Evolutionary conservation across 1,140 invertebrate species (phyloP).

Genomic region (Eumeta japonica): DNA sequence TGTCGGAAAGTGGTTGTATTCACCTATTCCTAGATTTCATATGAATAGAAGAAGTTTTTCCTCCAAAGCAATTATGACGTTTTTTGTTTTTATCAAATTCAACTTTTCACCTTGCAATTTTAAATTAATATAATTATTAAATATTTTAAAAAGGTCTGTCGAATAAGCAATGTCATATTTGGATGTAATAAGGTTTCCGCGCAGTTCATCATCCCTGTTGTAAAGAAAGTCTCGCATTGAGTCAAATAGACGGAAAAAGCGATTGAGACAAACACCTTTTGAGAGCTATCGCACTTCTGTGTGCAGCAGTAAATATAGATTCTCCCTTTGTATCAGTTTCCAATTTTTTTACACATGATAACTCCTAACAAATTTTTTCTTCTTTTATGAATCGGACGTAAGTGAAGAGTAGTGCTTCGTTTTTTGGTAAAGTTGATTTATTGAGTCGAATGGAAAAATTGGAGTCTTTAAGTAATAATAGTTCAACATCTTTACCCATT

Average conservation of each 20-base stretch:
- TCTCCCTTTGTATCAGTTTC: no score
- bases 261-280: constrained; percentile 20
- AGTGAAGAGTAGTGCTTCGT: no score
- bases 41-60: constrained; percentile 19
- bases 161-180: constrained; percentile 25
- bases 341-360: no score
- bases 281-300: constrained; percentile 31
- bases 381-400: no score
- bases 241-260: constrained; percentile 21
- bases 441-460: no score
- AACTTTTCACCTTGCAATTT: constrained; percentile 20
- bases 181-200: constrained; percentile 15
- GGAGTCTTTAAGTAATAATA: no score
- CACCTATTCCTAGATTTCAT: constrained; percentile 16
- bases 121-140: constrained; percentile 14
- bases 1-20: constrained; percentile 16
- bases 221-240: constrained; percentile 20
- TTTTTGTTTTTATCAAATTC: constrained; percentile 26
- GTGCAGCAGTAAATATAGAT: constrained; percentile 30
- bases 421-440: no score
- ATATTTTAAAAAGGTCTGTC: constrained; percentile 22
- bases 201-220: constrained; percentile 16
- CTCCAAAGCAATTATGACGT: constrained; percentile 16
- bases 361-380: no score
- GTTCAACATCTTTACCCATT: no score